These are phyloP conservation scores for Mylabris sibirica DNA, from an alignment of 2,888 invertebrate species.

Conservation along the genomic window DNA sequence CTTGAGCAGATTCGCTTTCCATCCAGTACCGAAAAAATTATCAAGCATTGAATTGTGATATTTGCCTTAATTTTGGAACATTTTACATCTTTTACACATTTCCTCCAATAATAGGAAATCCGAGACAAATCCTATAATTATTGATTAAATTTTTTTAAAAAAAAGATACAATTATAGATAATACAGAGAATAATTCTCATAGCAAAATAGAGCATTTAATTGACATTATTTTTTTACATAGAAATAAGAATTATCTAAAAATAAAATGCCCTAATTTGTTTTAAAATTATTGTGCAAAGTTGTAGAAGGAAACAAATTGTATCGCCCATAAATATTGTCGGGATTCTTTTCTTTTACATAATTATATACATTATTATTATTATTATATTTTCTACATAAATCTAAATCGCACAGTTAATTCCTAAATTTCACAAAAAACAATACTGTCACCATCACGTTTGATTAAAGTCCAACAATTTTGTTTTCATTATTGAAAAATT, in stretches of 20 bases:
- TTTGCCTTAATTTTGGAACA: not conserved
- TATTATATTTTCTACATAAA: slow-evolving; percentile 34
- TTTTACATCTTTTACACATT: not conserved
- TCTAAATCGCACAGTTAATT: slow-evolving; percentile 42
- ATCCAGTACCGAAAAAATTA: not conserved
- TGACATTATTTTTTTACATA: slow-evolving; percentile 21
- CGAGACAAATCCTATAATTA: not conserved
- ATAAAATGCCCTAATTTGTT: slow-evolving; percentile 34
- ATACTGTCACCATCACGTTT: slow-evolving; percentile 43
- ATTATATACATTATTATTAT: slow-evolving; percentile 37
- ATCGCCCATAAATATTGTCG: slow-evolving; percentile 42
- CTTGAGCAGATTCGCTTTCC: slow-evolving; percentile 35
- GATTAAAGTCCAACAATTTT: slow-evolving; percentile 19
- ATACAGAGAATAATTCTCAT: slow-evolving; percentile 13
- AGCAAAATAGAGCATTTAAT: slow-evolving; percentile 28
- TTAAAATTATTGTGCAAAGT: slow-evolving; percentile 36
- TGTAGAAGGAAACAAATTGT: slow-evolving; percentile 25
- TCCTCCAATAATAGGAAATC: slow-evolving; percentile 19
- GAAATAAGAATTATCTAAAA: slow-evolving; percentile 11
- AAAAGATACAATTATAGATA: slow-evolving; percentile 21
- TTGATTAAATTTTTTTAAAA: not conserved
- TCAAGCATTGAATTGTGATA: not conserved
- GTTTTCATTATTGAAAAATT: not conserved
- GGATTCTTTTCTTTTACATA: slow-evolving; percentile 24
- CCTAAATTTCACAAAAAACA: slow-evolving; percentile 42